Percentiles rank a stretch among this genome's conserved stretches.
These are phyloP conservation scores for Dolichopus griseipennis DNA, from an alignment of 2,888 invertebrate genomes.

Conservation along the genomic window DNA sequence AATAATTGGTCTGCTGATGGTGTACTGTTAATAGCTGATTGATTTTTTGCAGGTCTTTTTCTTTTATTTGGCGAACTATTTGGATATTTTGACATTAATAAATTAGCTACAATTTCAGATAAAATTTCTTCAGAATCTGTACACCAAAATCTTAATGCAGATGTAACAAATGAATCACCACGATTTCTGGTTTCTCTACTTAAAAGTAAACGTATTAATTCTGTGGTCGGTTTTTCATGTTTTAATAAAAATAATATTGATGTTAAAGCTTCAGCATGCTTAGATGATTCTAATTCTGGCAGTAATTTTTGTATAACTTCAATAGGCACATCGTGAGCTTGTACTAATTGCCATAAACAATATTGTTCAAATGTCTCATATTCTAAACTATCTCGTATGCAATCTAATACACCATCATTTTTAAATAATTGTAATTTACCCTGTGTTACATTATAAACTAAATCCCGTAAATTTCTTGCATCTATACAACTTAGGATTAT, in stretches of 20 bases:
- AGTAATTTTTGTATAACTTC: slow-evolving; percentile 64
- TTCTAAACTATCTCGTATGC: slow-evolving; percentile 72
- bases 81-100: slow-evolving; percentile 74
- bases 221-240: slow-evolving; percentile 81
- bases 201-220: slow-evolving; percentile 75
- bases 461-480: slow-evolving; percentile 77
- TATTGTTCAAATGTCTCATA: slow-evolving; percentile 98
- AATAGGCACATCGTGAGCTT: slow-evolving; percentile 89
- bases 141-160: slow-evolving; percentile 84
- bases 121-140: slow-evolving; percentile 84
- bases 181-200: slow-evolving; percentile 61
- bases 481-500: slow-evolving; percentile 87
- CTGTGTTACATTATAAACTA: slow-evolving; percentile 84
- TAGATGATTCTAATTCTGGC: slow-evolving; percentile 67
- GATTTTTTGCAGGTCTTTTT: slow-evolving; percentile 71
- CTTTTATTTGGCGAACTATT: slow-evolving; percentile 84
- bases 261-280: slow-evolving; percentile 87
- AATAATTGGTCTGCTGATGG: slow-evolving; percentile 74
- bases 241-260: slow-evolving; percentile 84
- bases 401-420: slow-evolving; percentile 57
- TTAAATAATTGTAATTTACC: slow-evolving; percentile 78
- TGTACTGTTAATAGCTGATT: slow-evolving; percentile 57
- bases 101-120: slow-evolving; percentile 67
- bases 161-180: slow-evolving; percentile 81
- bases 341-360: slow-evolving; percentile 92